These are phyloP conservation scores for Camptogramma bilineatum DNA, from an alignment of 2,888 invertebrate genomes.

Conservation along the genomic window DNA sequence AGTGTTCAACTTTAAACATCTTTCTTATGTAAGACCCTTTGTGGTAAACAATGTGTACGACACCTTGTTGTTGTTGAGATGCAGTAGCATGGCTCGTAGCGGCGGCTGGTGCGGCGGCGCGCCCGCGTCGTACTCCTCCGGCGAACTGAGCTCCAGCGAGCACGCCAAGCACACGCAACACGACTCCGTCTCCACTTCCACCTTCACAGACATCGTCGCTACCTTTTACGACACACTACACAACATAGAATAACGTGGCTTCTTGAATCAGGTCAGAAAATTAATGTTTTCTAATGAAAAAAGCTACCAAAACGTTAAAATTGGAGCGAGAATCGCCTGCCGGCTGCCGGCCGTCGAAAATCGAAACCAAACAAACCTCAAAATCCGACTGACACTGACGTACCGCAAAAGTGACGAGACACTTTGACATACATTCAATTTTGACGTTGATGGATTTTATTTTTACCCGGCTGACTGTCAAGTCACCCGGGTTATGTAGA, in stretches of 20 bases:
- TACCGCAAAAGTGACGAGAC: too few relatives aligned
- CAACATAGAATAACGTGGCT: background rate
- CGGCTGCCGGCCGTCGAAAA: too few relatives aligned
- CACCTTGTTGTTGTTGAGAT: constrained; percentile 76
- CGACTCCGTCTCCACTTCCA: constrained; percentile 63
- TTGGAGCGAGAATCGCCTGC: too few relatives aligned
- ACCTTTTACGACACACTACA: background rate
- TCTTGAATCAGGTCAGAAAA: background rate
- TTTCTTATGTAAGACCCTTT: too few relatives aligned
- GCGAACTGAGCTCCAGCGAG: constrained; percentile 64
- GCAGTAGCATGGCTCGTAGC: constrained; percentile 72
- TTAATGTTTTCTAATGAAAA: too few relatives aligned
- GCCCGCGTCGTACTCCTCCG: constrained; percentile 73
- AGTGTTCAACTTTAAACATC: too few relatives aligned
- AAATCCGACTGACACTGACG: too few relatives aligned
- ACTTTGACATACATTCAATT: background rate
- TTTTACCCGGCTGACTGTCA: too few relatives aligned
- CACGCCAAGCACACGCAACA: constrained; percentile 67
- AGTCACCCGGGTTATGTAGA: too few relatives aligned
- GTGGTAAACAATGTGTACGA: background rate
- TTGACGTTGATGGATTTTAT: background rate
- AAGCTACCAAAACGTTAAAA: too few relatives aligned
- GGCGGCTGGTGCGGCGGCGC: constrained; percentile 58
- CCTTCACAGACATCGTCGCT: constrained; percentile 12
- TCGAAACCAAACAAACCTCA: too few relatives aligned